These are phyloP conservation scores for Lysiphlebus fabarum DNA, from an alignment of 1,140 invertebrate species.

Conservation along the genomic window DNA sequence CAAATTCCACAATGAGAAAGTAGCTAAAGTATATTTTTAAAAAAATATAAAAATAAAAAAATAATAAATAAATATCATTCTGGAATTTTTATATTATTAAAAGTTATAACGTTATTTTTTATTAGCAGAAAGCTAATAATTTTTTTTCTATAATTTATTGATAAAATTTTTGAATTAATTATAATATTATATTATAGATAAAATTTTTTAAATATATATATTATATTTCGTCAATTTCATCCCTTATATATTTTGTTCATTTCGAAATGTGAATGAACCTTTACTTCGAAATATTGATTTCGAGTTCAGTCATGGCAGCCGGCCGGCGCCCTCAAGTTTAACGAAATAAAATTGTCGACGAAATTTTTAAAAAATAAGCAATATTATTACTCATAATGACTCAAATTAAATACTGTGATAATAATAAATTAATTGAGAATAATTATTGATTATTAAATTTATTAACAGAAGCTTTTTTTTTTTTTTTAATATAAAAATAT, in stretches of 20 bases:
- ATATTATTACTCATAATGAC: not conserved
- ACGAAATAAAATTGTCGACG: conserved; percentile 5
- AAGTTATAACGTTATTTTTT: no score
- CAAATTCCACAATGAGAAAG: no score
- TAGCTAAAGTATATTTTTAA: no score
- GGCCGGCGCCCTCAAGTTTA: conserved; percentile 35
- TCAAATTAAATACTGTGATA: not conserved
- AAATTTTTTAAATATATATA: no score
- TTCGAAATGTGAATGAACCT: conserved; percentile 27
- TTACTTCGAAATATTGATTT: conserved; percentile 33
- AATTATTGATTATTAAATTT: not conserved
- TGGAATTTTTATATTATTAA: no score
- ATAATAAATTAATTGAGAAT: not conserved
- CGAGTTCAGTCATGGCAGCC: conserved; percentile 45
- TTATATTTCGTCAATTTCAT: not conserved
- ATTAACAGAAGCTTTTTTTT: not conserved
- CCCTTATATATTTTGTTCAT: not conserved
- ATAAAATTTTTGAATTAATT: no score
- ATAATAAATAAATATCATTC: no score
- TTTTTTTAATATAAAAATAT: no score
- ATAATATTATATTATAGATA: no score
- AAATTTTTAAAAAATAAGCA: not conserved
- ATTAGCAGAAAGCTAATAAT: no score
- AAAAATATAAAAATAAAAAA: no score
- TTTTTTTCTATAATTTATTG: no score